Conservation (phyloP, 2,888 invertebrate genomes). For the Lingula anatina region DNA sequence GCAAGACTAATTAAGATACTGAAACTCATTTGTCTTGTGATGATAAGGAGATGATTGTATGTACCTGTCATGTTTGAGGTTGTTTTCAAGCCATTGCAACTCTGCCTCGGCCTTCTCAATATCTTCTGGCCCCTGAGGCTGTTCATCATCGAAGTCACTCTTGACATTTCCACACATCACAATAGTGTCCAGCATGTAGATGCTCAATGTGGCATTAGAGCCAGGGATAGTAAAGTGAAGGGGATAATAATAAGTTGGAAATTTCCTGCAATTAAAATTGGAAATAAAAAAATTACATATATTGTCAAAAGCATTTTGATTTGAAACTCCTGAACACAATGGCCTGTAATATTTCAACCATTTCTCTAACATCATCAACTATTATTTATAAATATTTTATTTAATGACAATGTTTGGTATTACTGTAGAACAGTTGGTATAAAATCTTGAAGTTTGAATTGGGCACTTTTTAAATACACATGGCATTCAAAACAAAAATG, state of each 20-base stretch:
- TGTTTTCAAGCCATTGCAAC: constrained; percentile 51
- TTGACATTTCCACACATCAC: constrained; percentile 53
- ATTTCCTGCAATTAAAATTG: constrained; percentile 45
- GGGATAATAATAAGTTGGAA: constrained; percentile 53
- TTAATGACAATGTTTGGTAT: too few species aligned
- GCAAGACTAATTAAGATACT: too few species aligned
- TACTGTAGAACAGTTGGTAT: too few species aligned
- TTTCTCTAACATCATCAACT: too few species aligned
- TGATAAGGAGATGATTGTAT: too few species aligned
- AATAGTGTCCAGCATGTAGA: constrained; percentile 56
- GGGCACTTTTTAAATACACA: too few species aligned
- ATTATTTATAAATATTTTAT: too few species aligned
- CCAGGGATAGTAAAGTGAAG: constrained; percentile 37
- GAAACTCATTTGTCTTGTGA: too few species aligned
- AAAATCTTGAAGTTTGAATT: too few species aligned
- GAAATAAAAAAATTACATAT: not conserved
- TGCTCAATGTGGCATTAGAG: constrained; percentile 37
- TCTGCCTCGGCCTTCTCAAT: constrained; percentile 33
- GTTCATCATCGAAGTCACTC: constrained; percentile 21
- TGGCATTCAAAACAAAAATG: too few species aligned
- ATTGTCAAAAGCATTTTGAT: not conserved
- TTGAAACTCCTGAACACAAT: not conserved
- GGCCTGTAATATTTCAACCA: too few species aligned
- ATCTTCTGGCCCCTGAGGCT: constrained; percentile 30
- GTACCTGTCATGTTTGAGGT: constrained; percentile 42